These are phyloP conservation scores for Meloidogyne exigua DNA, from an alignment of 1,140 invertebrate genomes.

Conservation along the genomic window DNA sequence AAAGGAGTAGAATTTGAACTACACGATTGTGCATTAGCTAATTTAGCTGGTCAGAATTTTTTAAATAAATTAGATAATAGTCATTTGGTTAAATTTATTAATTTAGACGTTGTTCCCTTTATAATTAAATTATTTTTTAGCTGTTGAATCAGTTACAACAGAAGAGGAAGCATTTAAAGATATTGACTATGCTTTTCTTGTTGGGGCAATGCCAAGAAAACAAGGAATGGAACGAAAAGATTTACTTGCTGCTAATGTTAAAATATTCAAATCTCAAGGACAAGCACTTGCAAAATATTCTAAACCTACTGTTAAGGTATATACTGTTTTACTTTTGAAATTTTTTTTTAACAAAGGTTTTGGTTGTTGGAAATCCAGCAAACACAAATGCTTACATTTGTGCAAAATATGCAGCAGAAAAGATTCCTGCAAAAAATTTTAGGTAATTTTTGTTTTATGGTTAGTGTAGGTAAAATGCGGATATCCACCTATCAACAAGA, in stretches of 20 bases:
- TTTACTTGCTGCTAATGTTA: slow-evolving; percentile 88
- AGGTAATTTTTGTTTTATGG: slow-evolving; percentile 61
- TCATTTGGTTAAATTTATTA: too few species aligned
- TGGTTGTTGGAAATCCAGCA: slow-evolving; percentile 98
- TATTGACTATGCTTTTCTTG: slow-evolving; percentile 93
- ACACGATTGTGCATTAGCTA: slow-evolving; percentile 88
- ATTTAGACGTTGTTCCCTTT: too few species aligned
- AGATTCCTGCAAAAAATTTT: slow-evolving; percentile 93
- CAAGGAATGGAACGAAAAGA: slow-evolving; percentile 99
- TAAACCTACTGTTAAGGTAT: slow-evolving; percentile 89
- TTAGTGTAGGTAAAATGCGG: too few species aligned
- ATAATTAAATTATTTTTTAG: slow-evolving; percentile 59
- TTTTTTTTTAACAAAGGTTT: slow-evolving; percentile 64
- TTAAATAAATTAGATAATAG: too few species aligned
- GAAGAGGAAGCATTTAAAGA: slow-evolving; percentile 87
- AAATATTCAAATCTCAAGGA: slow-evolving; percentile 93
- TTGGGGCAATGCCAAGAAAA: slow-evolving; percentile 95
- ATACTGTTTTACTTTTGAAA: not conserved
- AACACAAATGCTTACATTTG: slow-evolving; percentile 94
- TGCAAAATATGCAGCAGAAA: slow-evolving; percentile 91
- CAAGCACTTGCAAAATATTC: slow-evolving; percentile 86
- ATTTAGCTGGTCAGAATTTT: slow-evolving; percentile 69
- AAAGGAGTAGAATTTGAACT: slow-evolving; percentile 96
- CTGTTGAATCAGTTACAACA: slow-evolving; percentile 82
- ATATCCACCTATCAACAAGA: too few species aligned